A percentile compares a stretch with the other conserved stretches of the same genome.
phyloP scores from a whole-genome alignment of 2,113 vertebrate species.

The Gadus macrocephalus region DNA sequence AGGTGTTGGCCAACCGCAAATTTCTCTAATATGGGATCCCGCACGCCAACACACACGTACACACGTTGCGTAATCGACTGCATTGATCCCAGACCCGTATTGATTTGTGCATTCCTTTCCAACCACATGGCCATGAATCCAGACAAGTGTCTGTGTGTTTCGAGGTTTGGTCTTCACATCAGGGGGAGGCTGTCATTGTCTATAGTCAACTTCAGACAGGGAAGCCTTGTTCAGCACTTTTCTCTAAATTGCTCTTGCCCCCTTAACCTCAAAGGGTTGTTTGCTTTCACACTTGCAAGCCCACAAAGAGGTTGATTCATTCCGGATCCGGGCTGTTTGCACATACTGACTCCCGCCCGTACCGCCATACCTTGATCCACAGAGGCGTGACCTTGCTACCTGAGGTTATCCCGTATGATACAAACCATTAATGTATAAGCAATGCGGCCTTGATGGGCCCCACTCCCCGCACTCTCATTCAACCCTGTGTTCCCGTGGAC shows the following conservation, averaged over 20 bases:
- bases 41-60: background rate
- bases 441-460: no score
- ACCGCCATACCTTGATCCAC: no score
- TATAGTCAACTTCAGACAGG: background rate
- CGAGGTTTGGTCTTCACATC: background rate
- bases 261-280: background rate
- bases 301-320: no score
- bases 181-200: background rate
- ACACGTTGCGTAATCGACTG: slow-evolving; percentile 6
- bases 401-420: no score
- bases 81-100: slow-evolving; percentile 28
- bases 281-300: background rate
- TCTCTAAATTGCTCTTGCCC: background rate
- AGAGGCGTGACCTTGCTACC: no score
- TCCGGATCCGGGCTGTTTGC: no score
- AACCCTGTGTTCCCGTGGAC: no score
- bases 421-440: no score
- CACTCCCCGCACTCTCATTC: no score
- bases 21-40: slow-evolving; percentile 22
- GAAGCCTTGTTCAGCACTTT: background rate
- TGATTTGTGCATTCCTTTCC: slow-evolving; percentile 18
- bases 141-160: background rate
- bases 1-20: no score
- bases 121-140: background rate
- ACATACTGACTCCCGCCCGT: no score